These are phyloP conservation scores for Dolichoris vasculosae DNA, from an alignment of 1,140 invertebrate species.

Conservation along the genomic window DNA sequence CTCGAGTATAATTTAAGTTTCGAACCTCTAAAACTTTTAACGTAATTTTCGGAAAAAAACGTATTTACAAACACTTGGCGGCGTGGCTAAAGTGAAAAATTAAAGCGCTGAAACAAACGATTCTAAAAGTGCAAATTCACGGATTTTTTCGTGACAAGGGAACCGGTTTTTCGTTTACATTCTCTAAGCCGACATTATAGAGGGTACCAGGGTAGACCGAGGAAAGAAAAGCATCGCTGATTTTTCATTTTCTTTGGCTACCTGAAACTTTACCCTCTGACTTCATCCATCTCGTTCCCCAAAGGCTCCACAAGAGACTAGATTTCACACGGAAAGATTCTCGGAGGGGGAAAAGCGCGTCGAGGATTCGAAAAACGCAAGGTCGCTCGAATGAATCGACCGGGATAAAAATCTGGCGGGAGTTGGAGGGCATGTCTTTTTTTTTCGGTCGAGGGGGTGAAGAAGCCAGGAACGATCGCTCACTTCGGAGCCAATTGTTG, in stretches of 20 bases:
- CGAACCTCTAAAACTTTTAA: not conserved
- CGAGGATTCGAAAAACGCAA: slow-evolving; percentile 10
- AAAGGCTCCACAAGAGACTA: not conserved
- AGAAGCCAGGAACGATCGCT: slow-evolving; percentile 37
- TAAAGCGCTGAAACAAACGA: too few relatives aligned
- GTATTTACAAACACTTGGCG: not conserved
- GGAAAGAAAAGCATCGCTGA: slow-evolving; percentile 31
- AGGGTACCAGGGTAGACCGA: not conserved
- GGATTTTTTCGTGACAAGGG: not conserved
- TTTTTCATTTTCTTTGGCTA: slow-evolving; percentile 33
- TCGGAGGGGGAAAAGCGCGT: not conserved
- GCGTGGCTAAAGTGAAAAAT: not conserved
- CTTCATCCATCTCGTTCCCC: not conserved
- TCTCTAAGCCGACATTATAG: not conserved
- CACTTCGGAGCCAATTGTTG: slow-evolving; percentile 44
- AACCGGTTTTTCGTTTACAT: not conserved
- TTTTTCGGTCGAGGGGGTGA: not conserved
- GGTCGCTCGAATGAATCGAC: not conserved
- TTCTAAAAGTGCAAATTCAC: not conserved
- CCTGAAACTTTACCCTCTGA: not conserved
- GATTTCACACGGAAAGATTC: slow-evolving; percentile 34
- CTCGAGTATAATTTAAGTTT: not conserved
- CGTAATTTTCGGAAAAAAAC: not conserved
- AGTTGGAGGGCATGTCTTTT: not conserved
- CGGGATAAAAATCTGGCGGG: slow-evolving; percentile 28